Evolutionary conservation across 35 echinoderm and acorn worm species (phyloP).

Genomic region (Diadema setosum): DNA sequence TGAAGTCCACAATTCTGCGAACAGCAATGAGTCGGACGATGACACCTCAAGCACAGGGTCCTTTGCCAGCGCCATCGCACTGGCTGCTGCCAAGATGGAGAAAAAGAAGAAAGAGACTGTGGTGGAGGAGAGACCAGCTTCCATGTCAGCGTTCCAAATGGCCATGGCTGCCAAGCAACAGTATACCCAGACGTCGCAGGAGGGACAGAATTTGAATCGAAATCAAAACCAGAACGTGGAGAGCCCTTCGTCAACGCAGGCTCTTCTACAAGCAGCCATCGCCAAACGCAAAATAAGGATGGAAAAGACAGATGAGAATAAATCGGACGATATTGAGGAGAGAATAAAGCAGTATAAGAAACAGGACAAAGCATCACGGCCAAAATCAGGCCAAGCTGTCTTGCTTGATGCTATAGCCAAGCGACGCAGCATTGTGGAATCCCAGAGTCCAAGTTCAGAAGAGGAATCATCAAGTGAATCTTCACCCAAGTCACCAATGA

Average conservation of each 20-base stretch:
- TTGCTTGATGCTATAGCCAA: slow-evolving; percentile 59
- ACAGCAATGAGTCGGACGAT: neutral
- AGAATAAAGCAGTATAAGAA: slow-evolving; percentile 68
- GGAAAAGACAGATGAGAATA: neutral
- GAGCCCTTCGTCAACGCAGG: slow-evolving; percentile 43
- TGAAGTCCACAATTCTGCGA: neutral
- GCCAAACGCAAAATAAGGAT: slow-evolving; percentile 67
- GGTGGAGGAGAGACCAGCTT: neutral
- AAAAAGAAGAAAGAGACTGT: neutral
- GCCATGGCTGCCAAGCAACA: slow-evolving; percentile 65
- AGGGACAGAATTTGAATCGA: slow-evolving; percentile 41
- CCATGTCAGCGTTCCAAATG: slow-evolving; percentile 52
- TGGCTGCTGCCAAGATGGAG: slow-evolving; percentile 57
- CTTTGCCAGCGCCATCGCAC: slow-evolving; percentile 57
- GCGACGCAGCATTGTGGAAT: slow-evolving; percentile 58
- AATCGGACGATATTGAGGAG: slow-evolving; percentile 58
- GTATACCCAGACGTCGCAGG: neutral
- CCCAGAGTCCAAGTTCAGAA: slow-evolving; percentile 16
- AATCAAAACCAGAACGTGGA: slow-evolving; percentile 79
- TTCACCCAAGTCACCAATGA: neutral
- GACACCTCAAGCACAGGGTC: neutral
- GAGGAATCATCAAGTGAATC: slow-evolving; percentile 52
- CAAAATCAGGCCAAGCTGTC: neutral
- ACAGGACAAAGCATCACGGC: neutral
- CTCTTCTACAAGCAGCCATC: slow-evolving; percentile 61